Percentiles rank a stretch among this genome's conserved stretches.
phyloP scores from a whole-genome alignment of 2,113 vertebrate genomes.

The Microcebus tavaratra region DNA sequence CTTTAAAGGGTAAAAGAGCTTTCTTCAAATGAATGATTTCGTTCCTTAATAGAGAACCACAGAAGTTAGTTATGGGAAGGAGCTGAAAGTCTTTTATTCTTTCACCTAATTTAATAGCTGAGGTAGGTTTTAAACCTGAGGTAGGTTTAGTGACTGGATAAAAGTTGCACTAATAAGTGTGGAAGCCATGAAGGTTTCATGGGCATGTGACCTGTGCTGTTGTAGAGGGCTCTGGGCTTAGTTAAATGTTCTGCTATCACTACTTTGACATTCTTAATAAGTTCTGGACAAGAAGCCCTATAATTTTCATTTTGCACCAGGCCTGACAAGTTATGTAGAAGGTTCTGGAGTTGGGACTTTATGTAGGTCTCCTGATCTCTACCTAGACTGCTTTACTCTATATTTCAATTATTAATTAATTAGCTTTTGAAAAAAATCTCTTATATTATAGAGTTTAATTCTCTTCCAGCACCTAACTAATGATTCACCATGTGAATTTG shows the following conservation, averaged over 20 bases:
- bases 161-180: not conserved
- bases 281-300: not conserved
- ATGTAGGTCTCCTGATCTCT: not conserved
- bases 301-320: slow-evolving; percentile 15
- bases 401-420: slow-evolving; percentile 4
- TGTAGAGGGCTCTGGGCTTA: not conserved
- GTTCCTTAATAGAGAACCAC: slow-evolving; percentile 23
- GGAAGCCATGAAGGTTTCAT: not conserved
- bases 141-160: not conserved
- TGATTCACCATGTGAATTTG: not conserved
- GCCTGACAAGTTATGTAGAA: not conserved
- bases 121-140: not conserved
- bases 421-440: slow-evolving; percentile 4
- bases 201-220: not conserved
- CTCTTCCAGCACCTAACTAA: not conserved
- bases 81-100: slow-evolving; percentile 10
- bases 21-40: slow-evolving; percentile 38
- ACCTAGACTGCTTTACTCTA: not conserved
- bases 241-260: not conserved
- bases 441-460: not conserved
- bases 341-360: not conserved
- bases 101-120: not conserved
- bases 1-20: slow-evolving; percentile 7
- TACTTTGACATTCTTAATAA: slow-evolving; percentile 28
- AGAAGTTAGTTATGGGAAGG: not conserved